phyloP scores from a whole-genome alignment of 2,797 vertebrate species.

The Sebastes dallii region DNA sequence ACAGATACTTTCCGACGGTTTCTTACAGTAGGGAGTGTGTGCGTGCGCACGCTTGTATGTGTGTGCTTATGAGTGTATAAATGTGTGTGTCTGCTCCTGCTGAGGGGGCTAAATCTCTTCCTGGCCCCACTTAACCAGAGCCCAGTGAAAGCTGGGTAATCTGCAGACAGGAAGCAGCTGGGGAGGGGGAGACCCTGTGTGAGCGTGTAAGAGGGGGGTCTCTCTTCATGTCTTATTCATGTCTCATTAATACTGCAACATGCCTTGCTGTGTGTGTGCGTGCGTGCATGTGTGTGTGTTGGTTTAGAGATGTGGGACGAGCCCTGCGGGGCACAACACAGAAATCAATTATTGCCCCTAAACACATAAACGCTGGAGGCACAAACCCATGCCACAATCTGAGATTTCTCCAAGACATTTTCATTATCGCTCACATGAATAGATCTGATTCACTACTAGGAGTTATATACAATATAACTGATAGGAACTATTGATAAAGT shows the following conservation, averaged over 20 bases:
- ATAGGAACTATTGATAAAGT: neutral
- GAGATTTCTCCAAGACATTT: conserved; percentile 64
- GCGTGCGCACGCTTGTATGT: neutral
- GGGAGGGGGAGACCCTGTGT: conserved; percentile 78
- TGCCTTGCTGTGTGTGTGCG: conserved; percentile 57
- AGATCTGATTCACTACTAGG: conserved; percentile 1
- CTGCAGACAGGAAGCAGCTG: conserved; percentile 84
- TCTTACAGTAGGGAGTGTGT: conserved; percentile 40
- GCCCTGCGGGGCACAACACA: conserved; percentile 74
- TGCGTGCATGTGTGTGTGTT: conserved; percentile 25
- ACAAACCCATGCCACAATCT: conserved; percentile 55
- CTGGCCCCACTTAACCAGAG: conserved; percentile 82
- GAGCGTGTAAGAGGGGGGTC: conserved; percentile 77
- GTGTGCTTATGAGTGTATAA: conserved; percentile 1
- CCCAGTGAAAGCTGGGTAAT: conserved; percentile 82
- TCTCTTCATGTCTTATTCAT: conserved; percentile 86
- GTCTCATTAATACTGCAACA: conserved; percentile 85
- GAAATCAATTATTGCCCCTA: conserved; percentile 83
- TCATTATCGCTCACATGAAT: conserved; percentile 45
- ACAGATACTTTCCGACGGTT: conserved; percentile 32
- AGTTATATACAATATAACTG: neutral
- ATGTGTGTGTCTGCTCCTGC: conserved; percentile 61
- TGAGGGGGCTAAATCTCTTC: conserved; percentile 83
- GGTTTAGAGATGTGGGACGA: conserved; percentile 71
- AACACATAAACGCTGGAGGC: conserved; percentile 76